Base-by-base conservation (phyloP, 1,140 invertebrate species). In the Dicyema japonicum region DNA sequence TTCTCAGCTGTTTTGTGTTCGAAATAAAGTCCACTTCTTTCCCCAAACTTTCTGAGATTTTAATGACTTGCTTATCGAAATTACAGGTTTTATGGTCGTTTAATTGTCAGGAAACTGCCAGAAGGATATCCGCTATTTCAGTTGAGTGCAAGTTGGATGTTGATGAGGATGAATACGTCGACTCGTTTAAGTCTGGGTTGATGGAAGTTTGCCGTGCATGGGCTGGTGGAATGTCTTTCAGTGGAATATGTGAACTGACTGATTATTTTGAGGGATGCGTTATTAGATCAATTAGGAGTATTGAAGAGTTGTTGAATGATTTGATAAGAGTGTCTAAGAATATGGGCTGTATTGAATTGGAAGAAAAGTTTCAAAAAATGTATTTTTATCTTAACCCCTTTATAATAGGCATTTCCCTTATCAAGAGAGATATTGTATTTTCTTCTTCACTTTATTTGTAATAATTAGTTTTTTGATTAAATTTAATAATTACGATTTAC, bases 351-450 rank as follows among this genome's bases (percentile, higher is more conserved):
- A 67, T 67, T 8, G 76, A 85, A 35, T 55, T 97, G 31, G 80
- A 92, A 56, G 69, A 70, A 37, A 92, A 90, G 54, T 94, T 97
- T 48, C 67, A 67, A 32, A 69, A 80, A 7, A 7, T 21, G 7
- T n/a, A n/a, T 7, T 21, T 21, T 21, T 21, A 7, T 21, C 19
- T 32, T 24, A 19, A 9, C 34, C 24, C 26, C 13, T 35, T 26
- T 38, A 30, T 36, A 33, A 29, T 19, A 44, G 55, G 43, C 5
- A 80, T 90, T 29, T 67, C 68, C 41, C 46, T 72, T 22, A 63
- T 97, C 17, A 94, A 94, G 53, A 61, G 85, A 37, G 85, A 94
- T 46, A 97, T 94, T 52, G 75, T 92, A 13, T 97, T 97, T 58
- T 82, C 85, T 27, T 80, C 82, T 17, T 88, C 76, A 50, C 61